Evolutionary conservation across 2,797 vertebrate genomes (phyloP), one percentile per base, ranked within the genome.

Genomic region (Poeciliopsis presidionis): DNA sequence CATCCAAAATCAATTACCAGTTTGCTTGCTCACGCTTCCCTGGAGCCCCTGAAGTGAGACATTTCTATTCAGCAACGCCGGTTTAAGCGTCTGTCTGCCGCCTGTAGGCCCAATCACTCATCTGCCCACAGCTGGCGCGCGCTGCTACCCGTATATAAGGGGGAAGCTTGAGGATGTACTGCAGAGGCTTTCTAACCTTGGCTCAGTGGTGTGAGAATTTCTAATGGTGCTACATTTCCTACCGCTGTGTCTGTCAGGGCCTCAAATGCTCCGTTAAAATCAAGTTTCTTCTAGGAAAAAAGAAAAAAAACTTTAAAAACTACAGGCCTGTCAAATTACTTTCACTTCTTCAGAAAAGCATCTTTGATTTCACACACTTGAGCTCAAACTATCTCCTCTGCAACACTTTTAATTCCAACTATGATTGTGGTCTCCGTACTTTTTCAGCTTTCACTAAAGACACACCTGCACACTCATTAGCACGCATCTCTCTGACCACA

Each of bases 1-100:
- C 72, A 67, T 87, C 84, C 75, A 81, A 86, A 92, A 91, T 93
- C 92, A 94, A 91, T 93, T 92, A 92, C 81, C 63, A 51, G 72
- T 70, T 55, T 5, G 67, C 76, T 16, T 76, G 76, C 84, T 85
- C 25, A 8, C 1, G 49, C 69, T 80, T 86, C 89, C 90, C 91
- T 2, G 74, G 87, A 88, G 87, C 81, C 81, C 75, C 51, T 55
- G 79, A 85, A 81, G 85, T 77, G 73, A 73, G 87, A 79, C 78
- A 30, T 79, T 88, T 89, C 80, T 84, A 78, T 84, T 84, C 47
- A n/a, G 75, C 72, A 53, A 53, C 78, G 63, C 53, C 25, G 5
- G 43, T 78, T 77, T 76, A 77, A 85, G 80, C 7, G 53, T 76
- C 69, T 67, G 73, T 78, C 75, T 46, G 45, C 74, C 12, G 57